Percentiles rank a stretch among this genome's conserved stretches.
phyloP scores from a whole-genome alignment of 2,113 vertebrate species.

The Macrotis lagotis region DNA sequence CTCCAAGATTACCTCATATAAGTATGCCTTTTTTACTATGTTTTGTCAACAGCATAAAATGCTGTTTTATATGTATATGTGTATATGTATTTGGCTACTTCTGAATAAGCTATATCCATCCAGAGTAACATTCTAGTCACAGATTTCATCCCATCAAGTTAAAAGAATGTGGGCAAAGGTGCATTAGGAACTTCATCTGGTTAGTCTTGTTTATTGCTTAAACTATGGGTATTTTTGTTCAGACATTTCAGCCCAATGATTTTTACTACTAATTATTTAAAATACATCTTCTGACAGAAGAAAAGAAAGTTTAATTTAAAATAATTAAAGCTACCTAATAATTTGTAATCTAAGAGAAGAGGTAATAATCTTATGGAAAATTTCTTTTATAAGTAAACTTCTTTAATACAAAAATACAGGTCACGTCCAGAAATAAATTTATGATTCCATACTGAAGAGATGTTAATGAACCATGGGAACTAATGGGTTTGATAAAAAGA shows the following conservation, averaged over 20 bases:
- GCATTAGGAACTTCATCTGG: too few relatives aligned
- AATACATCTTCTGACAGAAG: slow-evolving; percentile 12
- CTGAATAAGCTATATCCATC: too few relatives aligned
- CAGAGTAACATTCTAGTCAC: too few relatives aligned
- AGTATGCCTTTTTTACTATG: too few relatives aligned
- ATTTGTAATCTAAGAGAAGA: slow-evolving; percentile 67
- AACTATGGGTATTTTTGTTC: neutral
- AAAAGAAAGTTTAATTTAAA: slow-evolving; percentile 17
- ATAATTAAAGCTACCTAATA: slow-evolving; percentile 63
- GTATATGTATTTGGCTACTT: too few relatives aligned
- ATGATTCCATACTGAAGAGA: neutral
- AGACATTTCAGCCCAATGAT: neutral
- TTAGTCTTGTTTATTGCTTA: neutral
- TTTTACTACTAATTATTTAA: slow-evolving; percentile 19
- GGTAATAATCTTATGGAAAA: slow-evolving; percentile 57
- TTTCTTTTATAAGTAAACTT: slow-evolving; percentile 62
- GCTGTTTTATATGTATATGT: too few relatives aligned
- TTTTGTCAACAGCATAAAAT: too few relatives aligned
- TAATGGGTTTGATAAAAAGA: neutral
- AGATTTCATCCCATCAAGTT: too few relatives aligned
- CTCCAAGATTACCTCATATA: too few relatives aligned
- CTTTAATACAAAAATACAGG: slow-evolving; percentile 8
- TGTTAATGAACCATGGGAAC: neutral
- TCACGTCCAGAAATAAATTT: neutral
- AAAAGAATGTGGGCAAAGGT: too few relatives aligned